These are phyloP conservation scores for Parnassius glacialis DNA, from an alignment of 2,888 invertebrate genomes.

Conservation along the genomic window DNA sequence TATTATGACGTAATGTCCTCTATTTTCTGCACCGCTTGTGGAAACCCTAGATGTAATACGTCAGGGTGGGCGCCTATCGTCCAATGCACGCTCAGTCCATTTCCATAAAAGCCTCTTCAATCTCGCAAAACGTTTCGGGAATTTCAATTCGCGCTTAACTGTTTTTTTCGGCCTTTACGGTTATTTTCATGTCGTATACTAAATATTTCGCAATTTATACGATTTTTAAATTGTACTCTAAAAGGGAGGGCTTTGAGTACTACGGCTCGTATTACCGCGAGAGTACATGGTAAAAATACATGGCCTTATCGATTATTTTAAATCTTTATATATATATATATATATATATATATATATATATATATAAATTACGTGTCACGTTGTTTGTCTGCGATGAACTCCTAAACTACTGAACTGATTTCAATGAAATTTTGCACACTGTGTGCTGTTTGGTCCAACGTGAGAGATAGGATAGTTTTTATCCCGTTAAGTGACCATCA, in stretches of 20 bases:
- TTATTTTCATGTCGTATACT: conserved; percentile 36
- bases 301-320: no score
- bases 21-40: neutral
- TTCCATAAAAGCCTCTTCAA: conserved; percentile 81
- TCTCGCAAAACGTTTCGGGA: conserved; percentile 77
- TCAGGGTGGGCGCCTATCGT: conserved; percentile 58
- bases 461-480: no score
- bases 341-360: no score
- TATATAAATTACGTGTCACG: no score
- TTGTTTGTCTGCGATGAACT: no score
- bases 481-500: no score
- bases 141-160: conserved; percentile 76
- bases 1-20: conserved; percentile 4
- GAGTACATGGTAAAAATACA: conserved; percentile 7
- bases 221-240: conserved; percentile 30
- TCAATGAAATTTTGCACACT: no score
- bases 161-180: conserved; percentile 46
- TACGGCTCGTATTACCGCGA: neutral
- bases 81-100: conserved; percentile 71
- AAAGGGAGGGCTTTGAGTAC: conserved; percentile 3
- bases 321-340: no score
- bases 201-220: conserved; percentile 42
- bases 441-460: no score
- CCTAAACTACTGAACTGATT: no score
- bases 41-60: conserved; percentile 30